A percentile compares a stretch with the other conserved stretches of the same genome.
Conservation (phyloP, 2,113 vertebrate genomes). For the Pristiophorus japonicus region DNA sequence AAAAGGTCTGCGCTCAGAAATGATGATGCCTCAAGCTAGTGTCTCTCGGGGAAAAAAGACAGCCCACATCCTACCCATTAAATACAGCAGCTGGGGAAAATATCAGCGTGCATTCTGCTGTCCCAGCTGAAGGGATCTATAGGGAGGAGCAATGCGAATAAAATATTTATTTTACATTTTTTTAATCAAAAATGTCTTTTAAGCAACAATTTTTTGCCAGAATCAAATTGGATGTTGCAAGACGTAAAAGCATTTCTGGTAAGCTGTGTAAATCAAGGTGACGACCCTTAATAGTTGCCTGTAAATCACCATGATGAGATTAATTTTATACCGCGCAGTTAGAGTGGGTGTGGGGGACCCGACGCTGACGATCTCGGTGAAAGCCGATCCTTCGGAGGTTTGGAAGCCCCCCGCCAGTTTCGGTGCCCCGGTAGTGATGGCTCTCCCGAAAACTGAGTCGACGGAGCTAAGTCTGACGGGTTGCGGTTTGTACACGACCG, state of each 20-base stretch:
- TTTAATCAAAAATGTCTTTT: not conserved
- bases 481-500: constrained; percentile 7
- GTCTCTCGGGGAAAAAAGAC: not conserved
- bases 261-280: constrained; percentile 30
- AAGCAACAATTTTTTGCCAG: not conserved
- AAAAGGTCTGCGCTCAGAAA: not conserved
- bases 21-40: not conserved
- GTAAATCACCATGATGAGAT: constrained; percentile 7
- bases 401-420: not conserved
- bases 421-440: constrained; percentile 11
- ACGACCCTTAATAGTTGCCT: not conserved
- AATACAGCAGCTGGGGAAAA: not conserved
- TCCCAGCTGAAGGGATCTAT: not conserved
- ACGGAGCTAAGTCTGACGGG: constrained; percentile 28
- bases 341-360: not conserved
- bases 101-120: not conserved
- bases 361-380: not conserved
- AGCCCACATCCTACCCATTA: not conserved
- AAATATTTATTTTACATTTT: not conserved
- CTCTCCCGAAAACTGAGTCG: not conserved
- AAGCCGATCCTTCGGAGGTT: constrained; percentile 2
- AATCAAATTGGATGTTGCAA: constrained; percentile 11
- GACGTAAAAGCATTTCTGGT: constrained; percentile 12
- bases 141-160: not conserved
- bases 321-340: not conserved